Evolutionary conservation across 2,113 vertebrate genomes (phyloP).

Genomic region (Pungitius pungitius): DNA sequence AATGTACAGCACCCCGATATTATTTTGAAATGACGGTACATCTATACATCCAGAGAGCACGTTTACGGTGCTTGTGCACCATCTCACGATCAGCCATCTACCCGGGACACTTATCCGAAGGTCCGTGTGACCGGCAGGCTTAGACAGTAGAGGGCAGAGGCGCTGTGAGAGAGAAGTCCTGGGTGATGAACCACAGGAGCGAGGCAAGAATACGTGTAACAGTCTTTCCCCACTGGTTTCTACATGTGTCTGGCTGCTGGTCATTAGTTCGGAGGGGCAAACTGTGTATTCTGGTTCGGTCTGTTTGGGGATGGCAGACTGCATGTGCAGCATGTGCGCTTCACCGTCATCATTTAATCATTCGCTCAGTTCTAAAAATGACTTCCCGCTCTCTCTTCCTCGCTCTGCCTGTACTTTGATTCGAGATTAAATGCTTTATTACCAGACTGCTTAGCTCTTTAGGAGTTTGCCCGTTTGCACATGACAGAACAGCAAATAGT

Average conservation of each 20-base stretch:
- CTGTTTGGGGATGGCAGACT: background rate
- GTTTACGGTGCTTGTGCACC: background rate
- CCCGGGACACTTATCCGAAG: slow-evolving; percentile 10
- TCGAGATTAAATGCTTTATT: background rate
- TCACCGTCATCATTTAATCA: background rate
- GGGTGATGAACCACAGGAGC: slow-evolving; percentile 36
- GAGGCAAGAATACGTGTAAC: slow-evolving; percentile 18
- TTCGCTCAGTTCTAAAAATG: background rate
- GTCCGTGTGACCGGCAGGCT: slow-evolving; percentile 17
- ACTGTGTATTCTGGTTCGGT: slow-evolving; percentile 6
- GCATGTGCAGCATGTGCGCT: background rate
- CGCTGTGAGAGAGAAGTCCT: slow-evolving; percentile 31
- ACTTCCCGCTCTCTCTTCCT: background rate
- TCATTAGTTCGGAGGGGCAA: slow-evolving; percentile 28
- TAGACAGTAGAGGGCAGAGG: slow-evolving; percentile 27
- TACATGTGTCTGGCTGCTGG: slow-evolving; percentile 29
- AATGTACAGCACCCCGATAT: slow-evolving; percentile 2
- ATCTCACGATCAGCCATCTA: background rate
- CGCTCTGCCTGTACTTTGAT: background rate
- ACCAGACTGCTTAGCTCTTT: background rate
- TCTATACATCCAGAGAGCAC: slow-evolving; percentile 36
- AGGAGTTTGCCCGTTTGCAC: background rate
- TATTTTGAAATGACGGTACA: slow-evolving; percentile 30
- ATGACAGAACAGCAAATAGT: background rate
- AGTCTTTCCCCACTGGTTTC: slow-evolving; percentile 44